Base-by-base conservation (phyloP, 2,888 invertebrate species). In the Coelinius sp. region DNA sequence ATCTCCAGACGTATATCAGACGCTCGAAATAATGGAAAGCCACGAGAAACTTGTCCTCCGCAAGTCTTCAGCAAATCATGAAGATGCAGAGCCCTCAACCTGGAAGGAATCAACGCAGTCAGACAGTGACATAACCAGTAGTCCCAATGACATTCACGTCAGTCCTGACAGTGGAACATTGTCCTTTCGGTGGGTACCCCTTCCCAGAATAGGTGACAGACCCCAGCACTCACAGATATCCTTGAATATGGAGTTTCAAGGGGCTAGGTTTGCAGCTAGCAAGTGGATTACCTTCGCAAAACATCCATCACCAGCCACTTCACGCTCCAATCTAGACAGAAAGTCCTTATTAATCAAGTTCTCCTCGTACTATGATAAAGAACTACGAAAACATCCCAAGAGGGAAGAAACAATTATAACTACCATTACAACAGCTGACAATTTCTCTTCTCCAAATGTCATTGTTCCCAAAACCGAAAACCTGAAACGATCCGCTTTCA, bases 231-330 rank as follows among this genome's bases (percentile, higher is more conserved):
- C 27, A 12, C 31, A 63, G 17, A 31, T 27, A 1, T 14, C 53
- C 2, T 14, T 52, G 8, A 17, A 44, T 10, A 20, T 70, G 75
- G 76, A 74, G 41, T 76, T 76, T 53, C 77, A 78, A 44, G 68
- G 71, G 46, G 75, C 76, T 14, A 72, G 73, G 69, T 70, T 62
- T 63, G 68, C 77, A n/a, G 73, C 77, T 7, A 71, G 73, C 38
- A 76, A 79, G 35, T 84, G 84, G 84, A 79, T 80, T 74, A 78
- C 79, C 12, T 83, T 80, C 70, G 74, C 73, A 7, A 81, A 79
- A 56, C 79, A 76, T 59, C 78, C 82, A n/a, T 79, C 82, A 12
- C 79, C 83, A 4, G 67, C 69, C 2, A 25, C 65, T 49, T 75
- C 41, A n/a, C 38, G 59, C 12, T 59, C 59, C 14, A 80, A 27